Evolutionary conservation across 1,140 invertebrate species (phyloP), one percentile per base, ranked within the genome.

Genomic region (Probaryconus sp.): DNA sequence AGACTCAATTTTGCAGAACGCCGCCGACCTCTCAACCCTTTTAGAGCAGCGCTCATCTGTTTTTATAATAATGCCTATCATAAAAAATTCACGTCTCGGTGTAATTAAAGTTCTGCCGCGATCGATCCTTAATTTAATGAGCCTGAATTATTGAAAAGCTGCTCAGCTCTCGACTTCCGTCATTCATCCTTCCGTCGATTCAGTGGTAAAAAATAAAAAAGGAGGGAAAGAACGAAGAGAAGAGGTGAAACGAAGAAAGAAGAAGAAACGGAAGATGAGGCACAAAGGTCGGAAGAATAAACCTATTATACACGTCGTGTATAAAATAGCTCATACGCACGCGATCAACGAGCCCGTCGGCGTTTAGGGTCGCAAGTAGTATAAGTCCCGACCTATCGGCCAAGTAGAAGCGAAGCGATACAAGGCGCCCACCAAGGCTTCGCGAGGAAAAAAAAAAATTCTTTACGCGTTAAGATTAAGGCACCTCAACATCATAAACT

Each of bases 351-450:
- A 64, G 63, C 28, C 63, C 53, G 70, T 73, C 55, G 70, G 61
- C 56, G 68, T 72, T 42, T 72, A 72, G 75, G 64, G 75, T 64
- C 63, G 63, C 35, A 68, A 83, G 81, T 82, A 79, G 81, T 85
- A 77, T 56, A 55, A 68, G 74, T 38, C 33, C 47, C 69, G 76
- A 80, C 75, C 77, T 78, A 78, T 82, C 77, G 58, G 78, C 43
- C 82, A 81, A 83, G 82, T 83, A 79, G 82, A 85, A 78, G 78
- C 75, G 72, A 45, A 47, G n/a, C 64, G 58, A 76, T 73, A 47
- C 69, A 53, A 77, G 55, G 77, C 61, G 76, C 72, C 78, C 69
- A 43, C 53, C 50, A 51, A 14, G 28, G 5, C 31, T 31, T 10
- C 26, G 21, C 31, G 47, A 42, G 20, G 38, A 43, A 35, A 53